These are phyloP conservation scores for Otus sunia DNA, from an alignment of 2,113 vertebrate species.

Conservation along the genomic window DNA sequence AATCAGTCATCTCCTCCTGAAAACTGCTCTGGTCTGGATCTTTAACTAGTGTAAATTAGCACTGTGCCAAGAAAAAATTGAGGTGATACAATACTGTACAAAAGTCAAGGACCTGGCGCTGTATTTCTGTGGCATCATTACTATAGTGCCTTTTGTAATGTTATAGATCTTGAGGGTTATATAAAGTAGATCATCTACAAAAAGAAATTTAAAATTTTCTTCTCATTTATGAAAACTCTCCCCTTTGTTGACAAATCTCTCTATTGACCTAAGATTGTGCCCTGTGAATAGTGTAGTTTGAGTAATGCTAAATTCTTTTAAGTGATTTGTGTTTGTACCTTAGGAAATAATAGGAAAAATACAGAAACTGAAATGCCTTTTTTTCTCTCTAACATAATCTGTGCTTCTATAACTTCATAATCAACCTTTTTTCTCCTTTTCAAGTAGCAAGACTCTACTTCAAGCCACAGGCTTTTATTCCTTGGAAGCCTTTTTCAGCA, in stretches of 20 bases:
- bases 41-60: conserved; percentile 60
- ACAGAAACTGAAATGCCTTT: not conserved
- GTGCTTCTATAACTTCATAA: not conserved
- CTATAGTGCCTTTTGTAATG: not conserved
- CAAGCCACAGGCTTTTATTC: not conserved
- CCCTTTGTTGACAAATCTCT: not conserved
- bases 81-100: conserved; percentile 16
- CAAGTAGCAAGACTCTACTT: not conserved
- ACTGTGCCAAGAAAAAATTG: conserved; percentile 38
- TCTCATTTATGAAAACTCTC: not conserved
- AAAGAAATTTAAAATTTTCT: not conserved
- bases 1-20: conserved; percentile 66
- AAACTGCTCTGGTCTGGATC: conserved; percentile 63
- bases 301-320: not conserved
- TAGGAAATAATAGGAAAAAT: not conserved
- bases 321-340: not conserved
- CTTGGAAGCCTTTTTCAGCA: not conserved
- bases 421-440: not conserved
- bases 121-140: not conserved
- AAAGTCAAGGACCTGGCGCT: not conserved
- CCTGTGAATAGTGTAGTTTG: not conserved
- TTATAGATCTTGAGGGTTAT: not conserved
- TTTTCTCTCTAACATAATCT: not conserved
- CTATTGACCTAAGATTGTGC: not conserved
- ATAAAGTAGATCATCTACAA: not conserved